phyloP scores from a whole-genome alignment of 2,888 invertebrate species.

The Mallateleia sp. region DNA sequence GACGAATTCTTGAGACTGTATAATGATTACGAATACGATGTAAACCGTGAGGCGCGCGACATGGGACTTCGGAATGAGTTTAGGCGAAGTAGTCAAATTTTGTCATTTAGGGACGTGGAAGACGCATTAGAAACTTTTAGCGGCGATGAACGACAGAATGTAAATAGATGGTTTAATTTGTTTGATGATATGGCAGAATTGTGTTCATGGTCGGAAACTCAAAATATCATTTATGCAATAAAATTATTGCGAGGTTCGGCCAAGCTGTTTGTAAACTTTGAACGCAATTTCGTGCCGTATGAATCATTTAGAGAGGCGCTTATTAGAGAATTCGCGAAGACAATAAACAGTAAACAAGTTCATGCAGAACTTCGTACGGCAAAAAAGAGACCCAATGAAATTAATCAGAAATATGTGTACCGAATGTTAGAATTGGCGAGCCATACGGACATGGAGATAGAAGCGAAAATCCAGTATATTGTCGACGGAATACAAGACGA shows the following conservation, averaged over 20 bases:
- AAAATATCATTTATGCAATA: conserved; percentile 47
- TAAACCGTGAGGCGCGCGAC: background rate
- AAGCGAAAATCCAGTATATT: conserved; percentile 25
- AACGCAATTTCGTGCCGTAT: conserved; percentile 9
- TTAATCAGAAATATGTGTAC: conserved; percentile 37
- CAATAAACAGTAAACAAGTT: conserved; percentile 22
- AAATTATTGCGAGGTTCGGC: conserved; percentile 31
- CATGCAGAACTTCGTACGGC: conserved; percentile 12
- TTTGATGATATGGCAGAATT: conserved; percentile 37
- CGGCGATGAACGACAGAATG: conserved; percentile 32
- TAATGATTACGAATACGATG: background rate
- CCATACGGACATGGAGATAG: conserved; percentile 48
- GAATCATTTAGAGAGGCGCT: conserved; percentile 6
- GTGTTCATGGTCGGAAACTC: conserved; percentile 27
- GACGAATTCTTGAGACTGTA: too few relatives aligned
- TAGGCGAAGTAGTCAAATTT: background rate
- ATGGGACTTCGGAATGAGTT: background rate
- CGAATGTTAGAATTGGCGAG: conserved; percentile 44
- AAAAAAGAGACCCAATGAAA: conserved; percentile 28
- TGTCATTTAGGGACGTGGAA: conserved; percentile 50
- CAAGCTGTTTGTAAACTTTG: conserved; percentile 40
- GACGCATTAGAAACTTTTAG: conserved; percentile 54
- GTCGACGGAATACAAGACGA: conserved; percentile 29
- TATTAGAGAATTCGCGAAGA: conserved; percentile 35
- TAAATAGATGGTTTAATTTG: conserved; percentile 32